Conservation (phyloP, 1,140 invertebrate species). For the Pomacea maculata region DNA sequence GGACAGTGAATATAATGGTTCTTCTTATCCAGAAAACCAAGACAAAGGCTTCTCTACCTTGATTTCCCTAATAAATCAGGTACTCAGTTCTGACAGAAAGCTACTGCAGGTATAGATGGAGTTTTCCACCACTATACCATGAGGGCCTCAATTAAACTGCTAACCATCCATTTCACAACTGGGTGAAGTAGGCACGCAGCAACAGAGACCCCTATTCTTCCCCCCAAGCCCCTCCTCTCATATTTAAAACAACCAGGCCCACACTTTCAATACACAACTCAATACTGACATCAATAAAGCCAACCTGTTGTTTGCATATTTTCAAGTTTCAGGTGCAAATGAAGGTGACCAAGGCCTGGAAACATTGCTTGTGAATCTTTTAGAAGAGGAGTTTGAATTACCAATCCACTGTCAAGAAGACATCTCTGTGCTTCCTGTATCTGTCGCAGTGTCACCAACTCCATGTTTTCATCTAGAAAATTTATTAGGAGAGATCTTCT, state of each 20-base stretch:
- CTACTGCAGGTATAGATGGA: no score
- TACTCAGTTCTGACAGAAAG: not conserved
- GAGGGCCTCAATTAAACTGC: no score
- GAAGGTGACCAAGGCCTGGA: conserved; percentile 32
- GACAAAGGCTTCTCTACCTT: no score
- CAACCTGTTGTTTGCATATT: conserved; percentile 59
- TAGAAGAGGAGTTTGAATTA: conserved; percentile 45
- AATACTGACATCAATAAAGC: not conserved
- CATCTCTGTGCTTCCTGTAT: conserved; percentile 33
- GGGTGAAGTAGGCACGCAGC: no score
- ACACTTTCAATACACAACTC: not conserved
- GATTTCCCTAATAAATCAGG: not conserved
- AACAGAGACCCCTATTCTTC: no score
- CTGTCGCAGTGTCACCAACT: conserved; percentile 33
- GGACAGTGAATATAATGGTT: no score
- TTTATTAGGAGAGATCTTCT: not conserved
- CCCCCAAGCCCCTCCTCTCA: no score
- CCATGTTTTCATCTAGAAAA: not conserved
- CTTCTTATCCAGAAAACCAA: no score
- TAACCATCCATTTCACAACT: no score
- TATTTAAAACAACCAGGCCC: not conserved
- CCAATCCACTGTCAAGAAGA: conserved; percentile 31
- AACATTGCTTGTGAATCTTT: conserved; percentile 43
- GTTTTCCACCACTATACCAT: no score
- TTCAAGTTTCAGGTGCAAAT: conserved; percentile 56